Evolutionary conservation across 2,797 vertebrate genomes (phyloP).

Genomic region (Anguilla marmorata): DNA sequence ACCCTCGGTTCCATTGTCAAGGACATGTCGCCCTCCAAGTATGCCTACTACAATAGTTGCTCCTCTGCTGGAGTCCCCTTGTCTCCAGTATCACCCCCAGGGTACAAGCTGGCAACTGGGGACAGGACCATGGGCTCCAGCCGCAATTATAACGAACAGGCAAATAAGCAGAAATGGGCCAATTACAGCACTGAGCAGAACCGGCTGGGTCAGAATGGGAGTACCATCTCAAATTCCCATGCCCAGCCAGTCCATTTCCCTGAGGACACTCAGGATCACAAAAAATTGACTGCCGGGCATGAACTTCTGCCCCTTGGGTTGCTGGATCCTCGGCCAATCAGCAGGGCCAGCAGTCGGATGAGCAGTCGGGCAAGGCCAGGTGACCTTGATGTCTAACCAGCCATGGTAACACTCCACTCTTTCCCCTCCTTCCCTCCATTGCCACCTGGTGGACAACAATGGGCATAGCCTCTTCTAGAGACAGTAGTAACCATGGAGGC

Average conservation of each 20-base stretch:
- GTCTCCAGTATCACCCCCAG: conserved; percentile 79
- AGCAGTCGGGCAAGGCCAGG: conserved; percentile 84
- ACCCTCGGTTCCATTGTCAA: conserved; percentile 65
- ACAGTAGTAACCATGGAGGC: neutral
- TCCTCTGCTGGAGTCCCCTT: conserved; percentile 75
- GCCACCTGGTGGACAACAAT: neutral
- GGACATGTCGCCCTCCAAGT: conserved; percentile 76
- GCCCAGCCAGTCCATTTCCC: conserved; percentile 77
- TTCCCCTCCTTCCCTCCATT: neutral
- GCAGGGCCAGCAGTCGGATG: conserved; percentile 79
- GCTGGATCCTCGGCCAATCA: conserved; percentile 79
- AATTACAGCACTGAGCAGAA: conserved; percentile 87
- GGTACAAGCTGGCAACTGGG: conserved; percentile 81
- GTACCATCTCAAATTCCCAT: conserved; percentile 79
- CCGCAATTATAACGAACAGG: conserved; percentile 85
- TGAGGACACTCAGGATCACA: conserved; percentile 70
- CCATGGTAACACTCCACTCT: conserved; percentile 50
- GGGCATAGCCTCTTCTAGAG: neutral
- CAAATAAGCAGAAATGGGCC: conserved; percentile 88
- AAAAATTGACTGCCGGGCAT: conserved; percentile 73
- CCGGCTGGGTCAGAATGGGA: conserved; percentile 73
- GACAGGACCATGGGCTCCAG: conserved; percentile 81
- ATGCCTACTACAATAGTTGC: conserved; percentile 81
- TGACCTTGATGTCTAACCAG: conserved; percentile 82
- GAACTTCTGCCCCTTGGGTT: conserved; percentile 77